Base-by-base conservation (phyloP, 2,797 vertebrate genomes). In the Leptoclinus maculatus region DNA sequence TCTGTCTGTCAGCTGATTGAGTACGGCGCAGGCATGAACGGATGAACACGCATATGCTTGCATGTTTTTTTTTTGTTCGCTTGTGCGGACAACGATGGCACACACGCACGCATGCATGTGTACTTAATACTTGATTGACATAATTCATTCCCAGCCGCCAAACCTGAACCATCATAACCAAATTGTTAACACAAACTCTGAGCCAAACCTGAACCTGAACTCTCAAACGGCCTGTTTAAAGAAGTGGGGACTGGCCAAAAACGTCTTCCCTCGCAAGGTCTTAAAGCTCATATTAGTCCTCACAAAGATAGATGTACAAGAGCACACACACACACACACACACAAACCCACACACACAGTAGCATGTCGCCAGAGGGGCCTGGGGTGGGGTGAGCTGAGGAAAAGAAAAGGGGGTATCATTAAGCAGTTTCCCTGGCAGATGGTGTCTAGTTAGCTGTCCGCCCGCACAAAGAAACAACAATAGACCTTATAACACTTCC, bases 361-460 rank as follows among this genome's bases (percentile, higher is more conserved):
- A 69, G 53, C 78, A 45, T 85, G 70, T 63, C 74, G 68, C 69
- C 69, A 82, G 62, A 78, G 80, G 77, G 80, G 79, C 47, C 65
- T 62, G 62, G 72, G 32, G 45, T 83, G 77, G 78, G 73, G 66
- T 80, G 68, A 74, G 81, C 59, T 39, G 67, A 76, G 66, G 63
- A 71, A 83, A 76, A 80, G 66, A 78, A 85, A 81, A 67, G 32
- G 70, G 87, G 81, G 76, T 87, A 85, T 94, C 90, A 93, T 94
- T 94, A 94, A 87, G 87, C 82, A 86, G 88, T 90, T 90, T 91
- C 80, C 81, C 86, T 92, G 89, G 89, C 94, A 96, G 94, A 95
- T 96, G 95, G 95, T 88, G 83, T 79, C 86, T 90, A 36, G 70
- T 88, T 91, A 88, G 66, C 80, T 83, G 82, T 85, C 85, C 67